Evolutionary conservation across 2,888 invertebrate species (phyloP), one percentile per base, ranked within the genome.

Genomic region (Argyresthia albistria): DNA sequence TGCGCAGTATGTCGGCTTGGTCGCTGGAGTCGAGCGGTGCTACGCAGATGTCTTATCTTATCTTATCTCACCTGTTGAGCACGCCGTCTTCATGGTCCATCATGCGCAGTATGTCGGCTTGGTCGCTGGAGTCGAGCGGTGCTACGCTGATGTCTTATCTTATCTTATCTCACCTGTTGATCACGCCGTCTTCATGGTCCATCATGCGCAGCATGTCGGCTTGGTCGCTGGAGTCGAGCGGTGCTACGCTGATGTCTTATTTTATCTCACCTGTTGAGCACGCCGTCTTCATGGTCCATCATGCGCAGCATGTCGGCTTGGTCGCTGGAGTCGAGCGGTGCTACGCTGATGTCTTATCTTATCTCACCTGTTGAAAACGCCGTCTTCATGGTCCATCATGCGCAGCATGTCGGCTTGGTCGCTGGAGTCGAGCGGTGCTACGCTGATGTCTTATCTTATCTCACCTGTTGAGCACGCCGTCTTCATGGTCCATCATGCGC

Each of bases 101-200:
- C 96, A 98, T 97, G 49, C 95, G 91, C 12, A 97, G 83, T 58
- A 97, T 96, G 60, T 93, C 90, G 2, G 93, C 93, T 77, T 97
- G 97, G 88, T 98, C 97, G 8, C 96, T 96, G 45, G 97, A 95
- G 80, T 97, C 95, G 49, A 97, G 90, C 1, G 97, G 97, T 46
- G 97, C 97, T 50, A 98, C 96, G 0, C 96, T 97, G 58, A 99
- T 99, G 80, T 99, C 99, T 6, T 99, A 88, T n/a, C n/a, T n/a
- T n/a, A n/a, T n/a, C n/a, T n/a, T n/a, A n/a, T n/a, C n/a, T 2
- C 25, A 53, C 52, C 52, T 53, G 35, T 47, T 51, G 14, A 54
- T 14, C 11, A 47, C 45, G 0, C 97, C 97, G 65, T 97, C 95
- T 6, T 93, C 91, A 58, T 96, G 95, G 70, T 98, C 98, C 98